These are phyloP conservation scores for Myrmecobius fasciatus DNA, from an alignment of 2,113 vertebrate genomes.

Conservation along the genomic window DNA sequence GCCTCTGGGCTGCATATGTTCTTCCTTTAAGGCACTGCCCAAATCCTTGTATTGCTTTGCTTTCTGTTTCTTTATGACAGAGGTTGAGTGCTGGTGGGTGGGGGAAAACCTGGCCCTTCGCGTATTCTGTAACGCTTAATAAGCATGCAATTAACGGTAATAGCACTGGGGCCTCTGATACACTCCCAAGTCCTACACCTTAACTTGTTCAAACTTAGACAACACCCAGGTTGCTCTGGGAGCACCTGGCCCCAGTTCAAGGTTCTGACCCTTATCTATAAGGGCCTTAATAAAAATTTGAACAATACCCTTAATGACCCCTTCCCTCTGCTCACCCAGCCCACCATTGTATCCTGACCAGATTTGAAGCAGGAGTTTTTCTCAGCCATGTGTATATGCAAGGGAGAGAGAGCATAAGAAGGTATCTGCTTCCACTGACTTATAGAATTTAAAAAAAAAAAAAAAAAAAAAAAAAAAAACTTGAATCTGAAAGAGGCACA, in stretches of 20 bases:
- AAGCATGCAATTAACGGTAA: background rate
- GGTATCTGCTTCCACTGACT: background rate
- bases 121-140: background rate
- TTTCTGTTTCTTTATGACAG: constrained; percentile 38
- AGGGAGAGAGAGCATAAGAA: background rate
- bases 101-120: background rate
- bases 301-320: background rate
- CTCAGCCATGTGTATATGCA: background rate
- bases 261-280: background rate
- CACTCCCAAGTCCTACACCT: background rate
- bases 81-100: background rate
- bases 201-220: background rate
- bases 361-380: background rate
- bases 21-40: background rate
- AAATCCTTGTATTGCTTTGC: constrained; percentile 7
- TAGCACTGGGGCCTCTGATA: background rate
- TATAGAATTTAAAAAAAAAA: background rate
- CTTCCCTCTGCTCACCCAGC: background rate
- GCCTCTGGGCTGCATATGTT: background rate
- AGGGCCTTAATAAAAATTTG: constrained; percentile 25
- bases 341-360: background rate
- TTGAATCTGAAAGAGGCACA: background rate
- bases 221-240: background rate
- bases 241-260: background rate
- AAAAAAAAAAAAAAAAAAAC: background rate